Conservation (phyloP, 2,797 vertebrate genomes). For the Momotus momota region DNA sequence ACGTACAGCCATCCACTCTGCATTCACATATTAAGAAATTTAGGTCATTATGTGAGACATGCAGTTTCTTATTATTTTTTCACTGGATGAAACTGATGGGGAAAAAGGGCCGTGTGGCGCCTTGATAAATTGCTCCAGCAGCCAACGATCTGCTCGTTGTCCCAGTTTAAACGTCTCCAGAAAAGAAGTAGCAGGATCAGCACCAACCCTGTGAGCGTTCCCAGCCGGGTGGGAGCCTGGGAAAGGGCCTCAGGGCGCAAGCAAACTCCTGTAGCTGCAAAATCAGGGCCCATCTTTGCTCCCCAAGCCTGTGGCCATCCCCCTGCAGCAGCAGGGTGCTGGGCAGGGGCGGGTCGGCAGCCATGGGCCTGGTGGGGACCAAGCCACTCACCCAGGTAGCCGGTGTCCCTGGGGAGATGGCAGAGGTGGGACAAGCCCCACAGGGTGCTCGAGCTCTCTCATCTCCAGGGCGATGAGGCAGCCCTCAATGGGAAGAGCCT, state of each 20-base stretch:
- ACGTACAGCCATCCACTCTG: not conserved
- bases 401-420: not conserved
- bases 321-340: not conserved
- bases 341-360: not conserved
- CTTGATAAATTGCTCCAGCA: slow-evolving; percentile 52
- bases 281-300: not conserved
- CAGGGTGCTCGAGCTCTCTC: not conserved
- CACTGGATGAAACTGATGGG: not conserved
- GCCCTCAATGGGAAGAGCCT: not conserved
- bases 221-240: not conserved
- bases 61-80: not conserved
- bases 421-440: accelerated
- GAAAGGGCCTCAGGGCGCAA: not conserved
- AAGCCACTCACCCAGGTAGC: not conserved
- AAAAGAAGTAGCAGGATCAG: not conserved
- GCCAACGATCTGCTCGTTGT: not conserved
- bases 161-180: not conserved
- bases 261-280: not conserved
- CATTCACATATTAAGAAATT: not conserved
- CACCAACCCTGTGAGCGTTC: not conserved
- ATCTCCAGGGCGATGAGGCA: not conserved
- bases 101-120: not conserved
- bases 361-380: not conserved
- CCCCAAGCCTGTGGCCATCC: accelerated
- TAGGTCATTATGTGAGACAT: not conserved